Conservation (phyloP, 2,888 invertebrate species). For the Abrostola tripartita region DNA sequence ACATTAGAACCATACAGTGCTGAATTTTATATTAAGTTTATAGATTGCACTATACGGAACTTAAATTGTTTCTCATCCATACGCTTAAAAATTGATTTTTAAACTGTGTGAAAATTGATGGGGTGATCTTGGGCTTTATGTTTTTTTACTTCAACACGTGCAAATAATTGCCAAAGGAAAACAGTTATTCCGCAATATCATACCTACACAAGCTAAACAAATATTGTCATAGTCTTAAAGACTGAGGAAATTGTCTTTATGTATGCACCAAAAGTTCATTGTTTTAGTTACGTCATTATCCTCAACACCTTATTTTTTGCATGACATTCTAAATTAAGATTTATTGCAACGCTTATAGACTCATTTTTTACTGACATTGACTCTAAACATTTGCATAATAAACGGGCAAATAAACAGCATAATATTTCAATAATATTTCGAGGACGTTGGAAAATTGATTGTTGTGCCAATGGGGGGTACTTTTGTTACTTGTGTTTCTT, state of each 20-base stretch:
- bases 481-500: conserved; percentile 46
- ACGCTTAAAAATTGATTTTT: no score
- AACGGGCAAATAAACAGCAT: conserved; percentile 67
- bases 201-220: conserved; percentile 19
- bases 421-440: conserved; percentile 62
- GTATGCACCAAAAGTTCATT: conserved; percentile 48
- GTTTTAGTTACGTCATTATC: conserved; percentile 48
- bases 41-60: conserved; percentile 24
- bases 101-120: neutral
- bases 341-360: conserved; percentile 56
- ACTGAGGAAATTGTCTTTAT: conserved; percentile 34
- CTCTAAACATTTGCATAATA: conserved; percentile 70
- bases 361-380: conserved; percentile 62
- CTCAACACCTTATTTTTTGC: conserved; percentile 19
- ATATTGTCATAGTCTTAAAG: conserved; percentile 19
- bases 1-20: conserved; percentile 34
- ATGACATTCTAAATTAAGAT: conserved; percentile 61
- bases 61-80: neutral
- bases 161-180: conserved; percentile 9
- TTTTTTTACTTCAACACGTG: neutral
- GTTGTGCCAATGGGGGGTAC: conserved; percentile 51
- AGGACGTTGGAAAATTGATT: conserved; percentile 57
- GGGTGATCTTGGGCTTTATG: no score
- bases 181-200: conserved; percentile 11
- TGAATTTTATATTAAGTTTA: conserved; percentile 26